These are phyloP conservation scores for Eucera pruinosa DNA, from an alignment of 2,888 invertebrate species.

Conservation along the genomic window DNA sequence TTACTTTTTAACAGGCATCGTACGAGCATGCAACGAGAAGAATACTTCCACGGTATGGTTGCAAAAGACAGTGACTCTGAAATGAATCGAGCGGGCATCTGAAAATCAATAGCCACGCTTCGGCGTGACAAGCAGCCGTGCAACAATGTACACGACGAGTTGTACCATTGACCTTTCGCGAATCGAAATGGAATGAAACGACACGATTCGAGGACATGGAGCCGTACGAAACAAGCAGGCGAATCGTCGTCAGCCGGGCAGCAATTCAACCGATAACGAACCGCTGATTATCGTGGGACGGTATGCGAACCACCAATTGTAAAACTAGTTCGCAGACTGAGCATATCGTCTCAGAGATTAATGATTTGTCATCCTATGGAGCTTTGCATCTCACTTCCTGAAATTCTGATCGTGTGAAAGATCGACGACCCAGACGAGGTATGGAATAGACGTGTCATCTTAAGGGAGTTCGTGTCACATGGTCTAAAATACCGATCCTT, in stretches of 20 bases:
- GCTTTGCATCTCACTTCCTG: no score
- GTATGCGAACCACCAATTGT: slow-evolving; percentile 60
- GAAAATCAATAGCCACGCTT: slow-evolving; percentile 58
- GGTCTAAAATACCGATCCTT: no score
- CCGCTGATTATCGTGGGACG: slow-evolving; percentile 76
- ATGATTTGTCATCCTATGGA: no score
- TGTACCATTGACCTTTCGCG: slow-evolving; percentile 64
- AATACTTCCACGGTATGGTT: slow-evolving; percentile 1
- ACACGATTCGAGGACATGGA: slow-evolving; percentile 44
- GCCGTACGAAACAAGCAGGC: slow-evolving; percentile 38
- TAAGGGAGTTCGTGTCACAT: no score
- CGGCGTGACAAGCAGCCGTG: slow-evolving; percentile 43
- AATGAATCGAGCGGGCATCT: slow-evolving; percentile 45
- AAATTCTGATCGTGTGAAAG: no score
- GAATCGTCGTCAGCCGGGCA: slow-evolving; percentile 63
- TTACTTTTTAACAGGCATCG: not conserved
- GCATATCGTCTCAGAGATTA: slow-evolving; percentile 42
- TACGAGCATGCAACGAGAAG: not conserved
- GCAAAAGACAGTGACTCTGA: slow-evolving; percentile 22
- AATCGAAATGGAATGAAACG: slow-evolving; percentile 52
- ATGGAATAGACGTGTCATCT: no score
- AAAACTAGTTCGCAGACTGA: slow-evolving; percentile 51
- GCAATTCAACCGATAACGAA: slow-evolving; percentile 75
- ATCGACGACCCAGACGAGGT: no score
- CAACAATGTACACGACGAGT: slow-evolving; percentile 41